Percentiles rank a stretch among this genome's conserved stretches.
Conservation (phyloP, 1,140 invertebrate genomes). For the Aphis craccivora region DNA sequence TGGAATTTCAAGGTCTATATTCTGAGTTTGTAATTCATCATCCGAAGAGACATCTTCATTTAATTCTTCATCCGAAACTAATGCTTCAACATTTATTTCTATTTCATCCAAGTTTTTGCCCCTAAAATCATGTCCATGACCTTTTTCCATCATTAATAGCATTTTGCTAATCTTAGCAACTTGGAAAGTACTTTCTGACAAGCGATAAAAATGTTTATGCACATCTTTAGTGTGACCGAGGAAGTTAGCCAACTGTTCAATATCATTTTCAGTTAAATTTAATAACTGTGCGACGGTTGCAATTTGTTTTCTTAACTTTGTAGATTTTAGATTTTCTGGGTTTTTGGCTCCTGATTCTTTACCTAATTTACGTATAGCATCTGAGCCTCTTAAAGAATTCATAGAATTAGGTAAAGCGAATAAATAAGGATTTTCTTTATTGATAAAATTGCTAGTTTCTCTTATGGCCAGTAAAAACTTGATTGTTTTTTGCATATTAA, state of each 20-base stretch:
- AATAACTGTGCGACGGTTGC: background rate
- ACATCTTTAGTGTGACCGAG: background rate
- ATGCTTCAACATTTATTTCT: background rate
- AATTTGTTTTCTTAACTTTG: background rate
- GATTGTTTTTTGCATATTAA: background rate
- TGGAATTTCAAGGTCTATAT: no score
- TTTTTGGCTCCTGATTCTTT: background rate
- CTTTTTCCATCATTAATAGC: background rate
- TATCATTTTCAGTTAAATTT: background rate
- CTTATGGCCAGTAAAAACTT: background rate
- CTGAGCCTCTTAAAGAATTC: background rate
- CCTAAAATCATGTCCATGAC: background rate
- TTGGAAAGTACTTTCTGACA: background rate
- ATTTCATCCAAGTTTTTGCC: background rate
- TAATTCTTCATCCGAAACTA: background rate
- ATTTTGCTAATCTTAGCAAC: background rate
- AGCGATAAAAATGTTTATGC: background rate
- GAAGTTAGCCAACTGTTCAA: background rate
- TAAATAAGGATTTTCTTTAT: constrained; percentile 1
- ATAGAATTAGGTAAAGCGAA: background rate
- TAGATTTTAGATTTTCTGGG: background rate
- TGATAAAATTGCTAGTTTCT: background rate
- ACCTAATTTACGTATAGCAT: background rate
- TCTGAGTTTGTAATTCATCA: no score
- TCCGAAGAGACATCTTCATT: background rate